Base-by-base conservation (phyloP, 2,113 vertebrate genomes). In the Sander vitreus region DNA sequence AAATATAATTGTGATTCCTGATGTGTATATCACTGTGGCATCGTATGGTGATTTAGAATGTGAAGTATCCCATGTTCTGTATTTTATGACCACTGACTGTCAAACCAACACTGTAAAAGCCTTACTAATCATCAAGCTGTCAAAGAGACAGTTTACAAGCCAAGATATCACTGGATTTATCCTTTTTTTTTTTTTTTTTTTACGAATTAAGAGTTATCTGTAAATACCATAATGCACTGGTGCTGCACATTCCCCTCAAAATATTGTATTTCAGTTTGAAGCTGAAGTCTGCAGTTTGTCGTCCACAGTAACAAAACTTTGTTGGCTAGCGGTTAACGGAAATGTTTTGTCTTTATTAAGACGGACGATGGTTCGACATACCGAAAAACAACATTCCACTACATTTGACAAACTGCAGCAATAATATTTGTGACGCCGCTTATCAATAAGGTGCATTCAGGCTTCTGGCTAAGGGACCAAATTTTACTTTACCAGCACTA, bases 391-490 rank as follows among this genome's bases (percentile, higher is more conserved):
- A 83, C 80, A 85, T 90, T 85, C 85, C 89, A 27, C 66, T 59
- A 54, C 58, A 30, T 70, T 58, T 59, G 54, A 81, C 43, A n/a
- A 79, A 75, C 51, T 65, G 43, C 76, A 81, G 67, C 65, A 69
- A 10, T 63, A 60, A 75, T 73, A 66, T 80, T 62, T 30, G 54
- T 81, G 80, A 65, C 68, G 45, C 23, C 15, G 58, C 43, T 43
- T 65, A 39, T 62, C 50, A 10, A 18, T 36, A 55, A 21, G 25
- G 75, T 80, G 70, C 66, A 39, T 87, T 87, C 66, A 69, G 78
- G 76, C 82, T 64, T 78, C 76, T 83, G 66, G 76, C 77, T 85
- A 23, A 43, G 83, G 92, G 93, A 91, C 88, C 92, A 91, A 90
- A 89, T 81, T 84, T 18, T 65, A 19, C 47, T 70, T 45, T 7